These are phyloP conservation scores for Okamejei kenojei DNA, from an alignment of 2,797 vertebrate species.

Conservation along the genomic window DNA sequence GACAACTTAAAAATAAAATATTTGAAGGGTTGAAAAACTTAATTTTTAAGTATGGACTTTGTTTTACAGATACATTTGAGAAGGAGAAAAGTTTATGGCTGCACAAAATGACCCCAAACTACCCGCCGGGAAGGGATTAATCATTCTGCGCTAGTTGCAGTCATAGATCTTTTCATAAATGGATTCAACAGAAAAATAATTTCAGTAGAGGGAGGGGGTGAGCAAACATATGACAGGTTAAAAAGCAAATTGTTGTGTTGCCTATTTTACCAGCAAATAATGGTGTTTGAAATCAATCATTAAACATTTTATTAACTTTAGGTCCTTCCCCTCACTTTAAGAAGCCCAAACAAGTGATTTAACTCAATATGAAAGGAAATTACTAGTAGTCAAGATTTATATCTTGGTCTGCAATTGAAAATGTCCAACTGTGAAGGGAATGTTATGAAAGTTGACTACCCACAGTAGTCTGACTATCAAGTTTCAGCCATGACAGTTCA, in stretches of 20 bases:
- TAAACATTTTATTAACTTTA: neutral
- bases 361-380: slow-evolving; percentile 32
- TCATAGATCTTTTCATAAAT: slow-evolving; percentile 13
- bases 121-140: slow-evolving; percentile 15
- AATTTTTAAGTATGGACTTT: neutral
- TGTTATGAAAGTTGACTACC: slow-evolving; percentile 34
- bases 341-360: slow-evolving; percentile 9
- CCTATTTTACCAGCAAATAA: neutral
- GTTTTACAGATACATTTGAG: neutral
- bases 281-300: neutral
- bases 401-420: slow-evolving; percentile 35
- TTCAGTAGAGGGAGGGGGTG: neutral
- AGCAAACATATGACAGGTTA: neutral
- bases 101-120: neutral
- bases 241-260: neutral
- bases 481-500: slow-evolving; percentile 38
- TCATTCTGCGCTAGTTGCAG: neutral
- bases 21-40: neutral
- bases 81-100: neutral
- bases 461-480: slow-evolving; percentile 32
- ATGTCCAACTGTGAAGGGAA: slow-evolving; percentile 15
- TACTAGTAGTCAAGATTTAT: slow-evolving; percentile 34
- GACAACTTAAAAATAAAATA: neutral
- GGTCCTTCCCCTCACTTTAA: neutral
- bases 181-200: neutral